Evolutionary conservation across 92 coral and sea anemone genomes (phyloP).

Genomic region (Phenganax marumi): DNA sequence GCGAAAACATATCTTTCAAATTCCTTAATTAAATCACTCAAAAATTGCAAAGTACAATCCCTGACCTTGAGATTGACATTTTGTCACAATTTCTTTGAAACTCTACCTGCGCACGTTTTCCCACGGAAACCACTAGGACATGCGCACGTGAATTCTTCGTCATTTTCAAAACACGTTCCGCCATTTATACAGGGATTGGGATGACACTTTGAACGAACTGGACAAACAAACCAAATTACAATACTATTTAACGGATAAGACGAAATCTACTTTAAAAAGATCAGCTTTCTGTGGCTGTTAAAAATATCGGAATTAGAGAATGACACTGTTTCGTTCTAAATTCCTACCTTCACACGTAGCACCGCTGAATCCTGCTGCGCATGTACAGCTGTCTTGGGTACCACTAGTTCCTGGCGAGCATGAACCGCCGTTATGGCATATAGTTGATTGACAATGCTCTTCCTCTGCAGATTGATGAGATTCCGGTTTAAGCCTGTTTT

Average conservation of each 20-base stretch:
- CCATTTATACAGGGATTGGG: slow-evolving; percentile 96
- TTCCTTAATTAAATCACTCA: background rate
- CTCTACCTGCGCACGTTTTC: slow-evolving; percentile 77
- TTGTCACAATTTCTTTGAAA: background rate
- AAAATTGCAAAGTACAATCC: background rate
- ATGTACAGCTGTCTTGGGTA: slow-evolving; percentile 67
- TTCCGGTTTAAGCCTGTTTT: no score
- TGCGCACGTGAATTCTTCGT: slow-evolving; percentile 89
- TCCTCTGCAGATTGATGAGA: slow-evolving; percentile 47
- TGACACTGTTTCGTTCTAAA: no score
- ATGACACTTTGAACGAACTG: slow-evolving; percentile 92
- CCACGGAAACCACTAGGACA: slow-evolving; percentile 85
- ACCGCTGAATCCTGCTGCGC: slow-evolving; percentile 84
- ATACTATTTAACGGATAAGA: background rate
- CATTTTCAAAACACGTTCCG: slow-evolving; percentile 96
- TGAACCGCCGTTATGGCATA: slow-evolving; percentile 93
- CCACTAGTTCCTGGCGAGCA: slow-evolving; percentile 63
- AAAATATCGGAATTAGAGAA: no score
- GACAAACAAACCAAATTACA: background rate
- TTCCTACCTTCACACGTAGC: slow-evolving; percentile 80
- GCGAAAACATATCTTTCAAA: no score
- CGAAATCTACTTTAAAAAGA: no score
- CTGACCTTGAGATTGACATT: background rate
- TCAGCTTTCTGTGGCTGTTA: no score
- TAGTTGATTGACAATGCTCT: slow-evolving; percentile 80